Evolutionary conservation across 2,888 invertebrate genomes (phyloP), one percentile per base, ranked within the genome.

Genomic region (Netelia fuscicornis): DNA sequence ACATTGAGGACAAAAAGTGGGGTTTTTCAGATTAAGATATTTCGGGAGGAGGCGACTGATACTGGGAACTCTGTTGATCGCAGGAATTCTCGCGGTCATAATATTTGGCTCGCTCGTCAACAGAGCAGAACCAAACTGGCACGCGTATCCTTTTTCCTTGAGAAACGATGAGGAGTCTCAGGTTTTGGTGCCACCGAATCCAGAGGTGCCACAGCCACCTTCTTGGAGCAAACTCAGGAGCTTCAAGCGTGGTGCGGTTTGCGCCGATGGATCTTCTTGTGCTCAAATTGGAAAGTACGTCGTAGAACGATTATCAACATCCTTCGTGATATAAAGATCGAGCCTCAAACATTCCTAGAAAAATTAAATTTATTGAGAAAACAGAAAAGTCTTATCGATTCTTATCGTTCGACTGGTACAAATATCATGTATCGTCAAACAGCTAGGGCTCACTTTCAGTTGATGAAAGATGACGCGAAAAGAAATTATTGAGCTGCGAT

Each of bases 271-370:
- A 3, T 95, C 95, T 2, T 95, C 95, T 5, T 98, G 98, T 93
- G 97, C 98, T 2, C 93, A 95, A 86, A 96, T 98, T 88, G 98
- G 98, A 93, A 96, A 95, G 97, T 98, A 94, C 94, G 95, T 90
- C 25, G 5, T 11, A 17, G 30, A 13, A 20, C 20, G 11, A 20
- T 13, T 48, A 13, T 48, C 48, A 48, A 48, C 2, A 13, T 13
- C 48, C 11, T 48, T 48, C 48, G 37, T 13, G 20, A 13, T 20
- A 58, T 54, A 10, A 44, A 25, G 54, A n/a, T 9, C n/a, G 13
- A 44, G 54, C 37, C 37, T 37, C 37, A 8, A 37, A 37, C 37
- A 37, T 37, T 37, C 37, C 37, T 37, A 37, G 8, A 37, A 37
- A 6, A 37, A 37, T 37, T 37, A 37, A 37, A 37, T 37, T 5